Percentiles rank a stretch among this genome's conserved stretches.
Conservation (phyloP, 1,140 invertebrate genomes). For the Chrysomallon squamiferum region DNA sequence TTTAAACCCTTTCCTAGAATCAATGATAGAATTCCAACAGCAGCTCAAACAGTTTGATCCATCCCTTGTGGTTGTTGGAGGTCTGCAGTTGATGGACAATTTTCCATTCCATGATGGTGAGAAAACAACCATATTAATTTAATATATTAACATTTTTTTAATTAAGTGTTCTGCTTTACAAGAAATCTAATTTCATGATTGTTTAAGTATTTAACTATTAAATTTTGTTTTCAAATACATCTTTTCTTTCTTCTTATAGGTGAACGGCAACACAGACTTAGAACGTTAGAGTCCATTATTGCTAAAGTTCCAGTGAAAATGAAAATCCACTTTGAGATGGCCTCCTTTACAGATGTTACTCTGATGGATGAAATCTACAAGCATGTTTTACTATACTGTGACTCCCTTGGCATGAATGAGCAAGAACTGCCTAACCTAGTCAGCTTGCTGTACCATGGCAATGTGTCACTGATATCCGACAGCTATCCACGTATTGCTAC, state of each 20-base stretch:
- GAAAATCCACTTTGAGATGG: constrained; percentile 87
- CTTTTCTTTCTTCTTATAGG: constrained; percentile 63
- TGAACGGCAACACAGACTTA: constrained; percentile 71
- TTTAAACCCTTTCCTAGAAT: constrained; percentile 79
- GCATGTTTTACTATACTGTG: constrained; percentile 76
- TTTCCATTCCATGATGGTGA: constrained; percentile 75
- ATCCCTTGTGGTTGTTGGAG: constrained; percentile 80
- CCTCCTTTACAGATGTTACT: constrained; percentile 79
- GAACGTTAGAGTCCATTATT: constrained; percentile 75
- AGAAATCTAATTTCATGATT: neutral
- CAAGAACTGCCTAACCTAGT: constrained; percentile 82
- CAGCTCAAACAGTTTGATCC: constrained; percentile 73
- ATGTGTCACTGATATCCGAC: constrained; percentile 78
- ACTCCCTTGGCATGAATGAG: constrained; percentile 92
- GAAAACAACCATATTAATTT: no score
- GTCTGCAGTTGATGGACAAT: constrained; percentile 91
- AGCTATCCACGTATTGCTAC: constrained; percentile 81
- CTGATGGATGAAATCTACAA: constrained; percentile 74
- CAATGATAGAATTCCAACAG: constrained; percentile 75
- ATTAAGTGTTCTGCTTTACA: no score
- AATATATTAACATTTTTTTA: neutral
- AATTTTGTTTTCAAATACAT: neutral
- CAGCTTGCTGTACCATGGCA: constrained; percentile 70
- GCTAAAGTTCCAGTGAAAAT: constrained; percentile 69
- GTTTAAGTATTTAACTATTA: neutral